A percentile compares a stretch with the other conserved stretches of the same genome.
Evolutionary conservation across 2,113 vertebrate genomes (phyloP).

Genomic region (Strix uralensis): DNA sequence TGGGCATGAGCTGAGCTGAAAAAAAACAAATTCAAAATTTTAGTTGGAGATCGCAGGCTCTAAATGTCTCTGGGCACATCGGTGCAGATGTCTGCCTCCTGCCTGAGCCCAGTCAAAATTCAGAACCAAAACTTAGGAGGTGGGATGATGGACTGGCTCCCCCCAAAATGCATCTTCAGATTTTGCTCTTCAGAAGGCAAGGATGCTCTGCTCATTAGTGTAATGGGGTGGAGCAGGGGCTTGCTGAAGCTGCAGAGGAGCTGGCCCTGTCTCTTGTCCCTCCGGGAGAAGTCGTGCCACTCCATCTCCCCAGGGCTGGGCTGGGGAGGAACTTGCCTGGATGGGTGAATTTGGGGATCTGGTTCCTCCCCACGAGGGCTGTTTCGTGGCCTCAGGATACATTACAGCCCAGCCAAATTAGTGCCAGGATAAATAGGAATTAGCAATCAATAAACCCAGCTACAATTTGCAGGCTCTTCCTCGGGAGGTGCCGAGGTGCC

Average conservation of each 20-base stretch:
- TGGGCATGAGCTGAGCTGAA: neutral
- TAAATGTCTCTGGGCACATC: neutral
- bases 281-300: neutral
- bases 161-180: neutral
- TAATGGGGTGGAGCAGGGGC: neutral
- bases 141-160: neutral
- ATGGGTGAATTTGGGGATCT: neutral
- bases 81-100: neutral
- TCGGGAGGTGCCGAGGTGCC: neutral
- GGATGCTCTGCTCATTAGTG: accelerated
- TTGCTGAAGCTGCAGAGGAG: neutral
- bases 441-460: neutral
- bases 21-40: neutral
- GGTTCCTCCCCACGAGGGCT: neutral
- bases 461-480: neutral
- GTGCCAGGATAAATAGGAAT: neutral
- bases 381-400: neutral
- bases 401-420: neutral
- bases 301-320: neutral
- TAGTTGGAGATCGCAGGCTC: neutral
- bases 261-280: neutral
- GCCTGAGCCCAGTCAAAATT: neutral
- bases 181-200: neutral
- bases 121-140: neutral
- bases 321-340: neutral